Conservation (phyloP, 2,113 vertebrate species). For the Psephotus haematonotus region DNA sequence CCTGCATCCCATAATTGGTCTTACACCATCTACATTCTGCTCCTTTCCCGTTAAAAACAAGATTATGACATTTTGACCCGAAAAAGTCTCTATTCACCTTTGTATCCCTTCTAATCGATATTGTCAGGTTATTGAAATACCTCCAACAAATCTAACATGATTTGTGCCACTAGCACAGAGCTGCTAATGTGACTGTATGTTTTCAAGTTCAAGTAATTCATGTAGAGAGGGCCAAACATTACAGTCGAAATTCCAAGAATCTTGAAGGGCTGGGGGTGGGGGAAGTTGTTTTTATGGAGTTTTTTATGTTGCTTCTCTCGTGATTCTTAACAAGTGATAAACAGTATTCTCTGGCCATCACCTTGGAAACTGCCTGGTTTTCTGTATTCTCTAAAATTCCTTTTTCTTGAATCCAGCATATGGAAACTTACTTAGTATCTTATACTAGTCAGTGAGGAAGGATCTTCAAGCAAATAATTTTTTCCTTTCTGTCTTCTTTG, state of each 20-base stretch:
- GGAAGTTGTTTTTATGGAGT: accelerated
- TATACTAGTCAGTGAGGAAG: background rate
- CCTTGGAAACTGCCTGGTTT: background rate
- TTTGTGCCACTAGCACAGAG: background rate
- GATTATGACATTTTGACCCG: background rate
- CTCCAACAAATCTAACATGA: background rate
- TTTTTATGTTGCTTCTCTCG: background rate
- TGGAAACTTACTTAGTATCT: background rate
- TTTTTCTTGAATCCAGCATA: background rate
- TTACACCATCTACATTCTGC: background rate
- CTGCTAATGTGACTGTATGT: background rate
- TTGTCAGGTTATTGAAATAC: background rate
- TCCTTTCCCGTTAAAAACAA: background rate
- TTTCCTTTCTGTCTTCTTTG: background rate
- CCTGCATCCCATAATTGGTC: background rate
- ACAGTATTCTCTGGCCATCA: background rate
- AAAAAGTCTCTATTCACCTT: background rate
- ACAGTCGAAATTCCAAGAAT: background rate
- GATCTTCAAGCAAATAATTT: background rate
- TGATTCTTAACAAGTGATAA: background rate
- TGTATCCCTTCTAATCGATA: background rate
- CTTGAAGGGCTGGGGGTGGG: accelerated
- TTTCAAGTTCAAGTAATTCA: background rate
- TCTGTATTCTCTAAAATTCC: background rate
- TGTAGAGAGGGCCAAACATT: background rate